A percentile compares a stretch with the other conserved stretches of the same genome.
phyloP scores from a whole-genome alignment of 2,113 vertebrate genomes.

The Orycteropus afer region DNA sequence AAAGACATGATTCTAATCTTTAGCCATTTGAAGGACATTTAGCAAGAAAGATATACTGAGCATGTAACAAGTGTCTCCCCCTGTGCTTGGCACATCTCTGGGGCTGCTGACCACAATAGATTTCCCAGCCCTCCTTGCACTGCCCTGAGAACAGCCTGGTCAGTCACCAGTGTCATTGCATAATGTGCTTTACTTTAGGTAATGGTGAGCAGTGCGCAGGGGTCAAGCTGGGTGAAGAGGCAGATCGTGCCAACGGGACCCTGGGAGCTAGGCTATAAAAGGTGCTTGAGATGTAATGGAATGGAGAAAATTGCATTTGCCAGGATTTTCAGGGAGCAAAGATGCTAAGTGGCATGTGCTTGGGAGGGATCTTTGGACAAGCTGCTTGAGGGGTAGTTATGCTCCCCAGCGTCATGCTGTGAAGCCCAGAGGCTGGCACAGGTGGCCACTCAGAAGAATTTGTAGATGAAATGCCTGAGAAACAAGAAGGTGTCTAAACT shows the following conservation, averaged over 20 bases:
- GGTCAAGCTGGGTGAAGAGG: neutral
- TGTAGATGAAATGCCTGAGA: neutral
- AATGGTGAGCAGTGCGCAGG: neutral
- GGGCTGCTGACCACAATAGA: neutral
- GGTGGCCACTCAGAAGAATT: neutral
- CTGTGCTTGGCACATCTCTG: fast-evolving
- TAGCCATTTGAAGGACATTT: neutral
- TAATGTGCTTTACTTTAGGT: neutral
- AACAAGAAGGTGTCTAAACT: neutral
- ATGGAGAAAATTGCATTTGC: no score
- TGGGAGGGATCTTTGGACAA: neutral
- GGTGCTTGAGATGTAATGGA: neutral
- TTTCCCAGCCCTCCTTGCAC: neutral
- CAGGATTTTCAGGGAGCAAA: neutral
- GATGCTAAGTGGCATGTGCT: neutral
- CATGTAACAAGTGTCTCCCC: neutral
- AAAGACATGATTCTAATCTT: neutral
- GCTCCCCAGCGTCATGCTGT: fast-evolving
- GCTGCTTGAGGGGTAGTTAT: neutral
- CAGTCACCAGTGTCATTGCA: neutral
- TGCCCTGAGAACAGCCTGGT: neutral
- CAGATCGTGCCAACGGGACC: neutral
- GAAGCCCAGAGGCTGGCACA: neutral
- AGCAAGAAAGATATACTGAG: neutral
- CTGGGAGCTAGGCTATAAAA: neutral